These are phyloP conservation scores for Thumatha senex DNA, from an alignment of 2,888 invertebrate genomes.

Conservation along the genomic window DNA sequence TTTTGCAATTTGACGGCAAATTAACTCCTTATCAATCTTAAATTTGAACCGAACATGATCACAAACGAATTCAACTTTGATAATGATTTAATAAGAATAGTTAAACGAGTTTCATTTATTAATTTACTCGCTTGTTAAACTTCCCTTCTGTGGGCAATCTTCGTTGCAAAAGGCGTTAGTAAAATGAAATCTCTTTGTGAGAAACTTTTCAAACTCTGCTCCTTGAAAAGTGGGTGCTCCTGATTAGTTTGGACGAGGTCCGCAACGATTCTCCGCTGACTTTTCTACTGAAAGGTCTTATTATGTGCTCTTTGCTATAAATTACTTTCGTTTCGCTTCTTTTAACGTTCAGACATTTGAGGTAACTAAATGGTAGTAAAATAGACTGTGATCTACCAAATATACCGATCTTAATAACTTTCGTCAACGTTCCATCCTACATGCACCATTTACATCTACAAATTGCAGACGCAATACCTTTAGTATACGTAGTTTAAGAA, in stretches of 20 bases:
- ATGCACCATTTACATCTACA: too few species aligned
- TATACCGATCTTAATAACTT: too few species aligned
- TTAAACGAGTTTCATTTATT: constrained; percentile 5
- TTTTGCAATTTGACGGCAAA: constrained; percentile 13
- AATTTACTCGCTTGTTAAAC: constrained; percentile 12
- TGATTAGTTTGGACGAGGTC: constrained; percentile 34
- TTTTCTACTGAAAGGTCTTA: constrained; percentile 15
- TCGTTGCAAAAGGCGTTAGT: constrained; percentile 23
- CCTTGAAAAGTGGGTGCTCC: constrained; percentile 27
- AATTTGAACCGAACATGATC: constrained; percentile 13
- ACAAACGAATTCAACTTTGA: constrained; percentile 7
- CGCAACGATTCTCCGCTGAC: constrained; percentile 18
- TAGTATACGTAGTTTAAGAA: too few species aligned
- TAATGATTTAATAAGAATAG: constrained; percentile 10
- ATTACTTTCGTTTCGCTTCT: constrained; percentile 24
- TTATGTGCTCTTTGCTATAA: constrained; percentile 20
- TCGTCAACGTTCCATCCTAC: too few species aligned
- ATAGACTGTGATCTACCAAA: constrained; percentile 1
- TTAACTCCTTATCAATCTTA: constrained; percentile 16
- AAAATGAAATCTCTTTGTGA: constrained; percentile 27
- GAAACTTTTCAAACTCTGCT: constrained; percentile 25
- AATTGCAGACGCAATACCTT: too few species aligned
- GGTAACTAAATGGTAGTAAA: constrained; percentile 12
- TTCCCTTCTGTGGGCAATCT: constrained; percentile 1
- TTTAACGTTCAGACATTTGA: constrained; percentile 12